A percentile compares a stretch with the other conserved stretches of the same genome.
Conservation (phyloP, 2,888 invertebrate genomes). For the Zootermopsis nevadensis region DNA sequence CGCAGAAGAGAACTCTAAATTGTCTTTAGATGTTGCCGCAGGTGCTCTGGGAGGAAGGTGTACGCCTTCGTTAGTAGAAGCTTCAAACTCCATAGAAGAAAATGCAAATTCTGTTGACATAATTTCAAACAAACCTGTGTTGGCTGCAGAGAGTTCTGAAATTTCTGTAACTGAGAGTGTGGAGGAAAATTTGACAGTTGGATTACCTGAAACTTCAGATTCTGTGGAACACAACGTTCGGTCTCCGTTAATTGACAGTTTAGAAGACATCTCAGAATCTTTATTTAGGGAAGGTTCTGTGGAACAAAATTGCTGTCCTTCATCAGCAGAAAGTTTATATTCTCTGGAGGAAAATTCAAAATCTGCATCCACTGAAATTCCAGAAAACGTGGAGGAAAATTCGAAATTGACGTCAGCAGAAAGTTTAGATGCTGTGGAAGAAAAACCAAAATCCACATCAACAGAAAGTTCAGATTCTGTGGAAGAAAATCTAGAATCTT, state of each 20-base stretch:
- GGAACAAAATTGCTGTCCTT: not conserved
- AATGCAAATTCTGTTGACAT: not conserved
- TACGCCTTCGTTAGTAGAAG: too few species aligned
- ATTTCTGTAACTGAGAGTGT: too few species aligned
- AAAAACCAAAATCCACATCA: not conserved
- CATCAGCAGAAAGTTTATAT: not conserved
- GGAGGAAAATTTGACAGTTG: not conserved
- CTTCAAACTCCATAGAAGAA: slow-evolving; percentile 8
- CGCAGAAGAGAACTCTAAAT: not conserved
- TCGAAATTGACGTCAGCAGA: not conserved
- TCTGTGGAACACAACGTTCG: not conserved
- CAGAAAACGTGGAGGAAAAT: not conserved
- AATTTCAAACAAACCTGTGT: not conserved
- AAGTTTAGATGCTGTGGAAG: not conserved
- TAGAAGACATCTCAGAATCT: not conserved
- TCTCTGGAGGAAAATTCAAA: not conserved
- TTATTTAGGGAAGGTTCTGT: not conserved
- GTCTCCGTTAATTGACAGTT: not conserved
- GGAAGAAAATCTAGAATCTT: not conserved
- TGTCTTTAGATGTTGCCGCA: not conserved
- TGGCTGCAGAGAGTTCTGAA: not conserved
- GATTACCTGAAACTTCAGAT: slow-evolving; percentile 1
- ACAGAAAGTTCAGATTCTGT: not conserved
- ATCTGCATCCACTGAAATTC: not conserved
- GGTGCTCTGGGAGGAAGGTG: not conserved